Evolutionary conservation across 2,888 invertebrate genomes (phyloP), one percentile per base, ranked within the genome.

Genomic region (Hirtodrosophila trivittata): DNA sequence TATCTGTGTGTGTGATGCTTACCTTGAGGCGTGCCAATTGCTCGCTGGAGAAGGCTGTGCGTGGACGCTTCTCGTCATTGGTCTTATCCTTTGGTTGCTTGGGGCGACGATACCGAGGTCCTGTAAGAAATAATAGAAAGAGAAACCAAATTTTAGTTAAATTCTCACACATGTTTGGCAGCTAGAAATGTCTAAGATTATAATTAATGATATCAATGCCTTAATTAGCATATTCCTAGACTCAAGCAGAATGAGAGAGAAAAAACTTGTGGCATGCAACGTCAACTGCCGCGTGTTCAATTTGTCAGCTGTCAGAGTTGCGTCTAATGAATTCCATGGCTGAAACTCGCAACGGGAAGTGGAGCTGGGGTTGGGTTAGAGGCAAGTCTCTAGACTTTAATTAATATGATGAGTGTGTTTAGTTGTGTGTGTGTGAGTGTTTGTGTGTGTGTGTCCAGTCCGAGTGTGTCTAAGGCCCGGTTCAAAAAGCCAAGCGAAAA

Each of bases 31-130:
- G 93, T 3, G 95, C 94, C 75, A 98, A 92, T 89, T 98, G 98
- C 35, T 98, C 97, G 47, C 96, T 95, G 51, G 97, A 97, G 92
- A 98, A 99, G 8, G 98, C 98, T 0, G 98, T 99, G 46, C 98
- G 92, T 0, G 98, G 98, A 77, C 98, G 92, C 89, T 98, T 99
- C 91, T 97, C 97, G 76, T 96, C 96, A 49, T 89, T 87, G 90
- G 93, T 90, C 67, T 90, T 89, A 68, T 91, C 91, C 87, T 91
- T 91, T 73, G 91, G 91, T 71, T 89, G 86, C 74, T 91, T 91
- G 73, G 91, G 91, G 69, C 91, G 90, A 63, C 91, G 89, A 58
- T 91, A 91, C 49, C 91, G 88, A 46, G 91, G 91, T 80, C 91
- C 91, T 91, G 71, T n/a, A 51, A 65, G 8, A 7, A 0, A 1